Evolutionary conservation across 2,113 vertebrate genomes (phyloP), one percentile per base, ranked within the genome.

Genomic region (Calyptomena viridis): DNA sequence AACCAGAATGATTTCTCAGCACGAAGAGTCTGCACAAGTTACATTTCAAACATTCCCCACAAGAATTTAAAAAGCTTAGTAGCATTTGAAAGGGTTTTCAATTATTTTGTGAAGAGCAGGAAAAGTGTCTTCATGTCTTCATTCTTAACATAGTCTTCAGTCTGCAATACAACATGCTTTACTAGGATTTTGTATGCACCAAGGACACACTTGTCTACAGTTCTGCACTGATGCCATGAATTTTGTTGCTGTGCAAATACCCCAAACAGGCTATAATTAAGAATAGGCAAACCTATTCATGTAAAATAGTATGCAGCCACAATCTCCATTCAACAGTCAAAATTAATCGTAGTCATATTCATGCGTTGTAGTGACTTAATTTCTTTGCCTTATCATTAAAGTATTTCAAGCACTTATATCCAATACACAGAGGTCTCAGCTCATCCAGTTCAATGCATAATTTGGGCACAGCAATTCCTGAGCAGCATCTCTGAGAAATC

Each of bases 231-330:
- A 60, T 73, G 31, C n/a, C 50, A 60, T 89, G 20, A 90, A 95
- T 59, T 93, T 67, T 76, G 60, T 95, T 96, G 64, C 69, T 73
- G 90, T 63, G 68, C 58, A 52, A 93, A 89, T 68, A 79, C 5
- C 12, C 83, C 85, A 92, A 89, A 0, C 7, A 79, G 17, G 9
- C 30, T 73, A 35, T 75, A 71, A 79, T 31, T 85, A 75, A 87
- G 55, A 94, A 93, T 0, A 0, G 68, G 22, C 8, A 77, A 93
- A 90, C 9, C 16, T 8, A 1, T 93, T 90, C n/a, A 72, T 27
- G 14, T 37, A 87, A 93, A 90, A 71, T 33, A 82, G 27, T 35
- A 82, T 63, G 42, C 14, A 90, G 35, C 8, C 39, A 81, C 44
- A 80, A 75, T 67, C 42, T 90, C 25, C 14, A 68, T 59, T 87